Base-by-base conservation (phyloP, 2,797 vertebrate genomes). In the Sebastes hubbsi region DNA sequence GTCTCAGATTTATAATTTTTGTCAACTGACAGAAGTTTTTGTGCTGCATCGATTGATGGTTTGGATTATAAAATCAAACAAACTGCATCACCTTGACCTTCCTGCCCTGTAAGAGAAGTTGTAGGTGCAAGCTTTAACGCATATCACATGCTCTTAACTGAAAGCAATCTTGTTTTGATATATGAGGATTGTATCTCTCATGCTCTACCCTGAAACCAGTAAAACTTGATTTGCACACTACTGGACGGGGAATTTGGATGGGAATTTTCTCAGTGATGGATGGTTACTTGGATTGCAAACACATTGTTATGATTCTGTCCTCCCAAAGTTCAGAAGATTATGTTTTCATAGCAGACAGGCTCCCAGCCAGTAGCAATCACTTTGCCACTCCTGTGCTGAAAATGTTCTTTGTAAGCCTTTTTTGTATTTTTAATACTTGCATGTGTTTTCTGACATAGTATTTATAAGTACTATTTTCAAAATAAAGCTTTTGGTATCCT, bases 401-500 rank as follows among this genome's bases (percentile, higher is more conserved):
- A 86, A 81, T 72, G 54, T 87, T 86, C 78, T 83, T 91, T 88
- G 77, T 88, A 91, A 86, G 64, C 74, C 69, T 88, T 87, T 89
- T 94, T 94, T 94, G 87, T 94, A 94, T 93, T 95, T 95, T 91
- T 95, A 92, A 89, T 91, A 92, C 80, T 87, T 84, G 71, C 82
- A 80, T 91, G 90, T 89, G 79, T 93, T 91, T 91, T 94, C 91
- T 91, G 80, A 88, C 70, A 82, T 89, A 81, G 88, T 95, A 95
- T 95, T 95, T 95, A 94, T 94, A 93, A 91, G 89, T 91, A 72
- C 80, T 84, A 82, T 93, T 95, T 96, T 94, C 87, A 55, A 92
- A 95, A 94, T 93, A 95, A 95, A 95, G 71, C 69, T 82, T 95
- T 95, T 94, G 91, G 76, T 93, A 92, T 91, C 67, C 77, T 65